These are phyloP conservation scores for Takifugu rubripes DNA, from an alignment of 2,797 vertebrate species.

Conservation along the genomic window DNA sequence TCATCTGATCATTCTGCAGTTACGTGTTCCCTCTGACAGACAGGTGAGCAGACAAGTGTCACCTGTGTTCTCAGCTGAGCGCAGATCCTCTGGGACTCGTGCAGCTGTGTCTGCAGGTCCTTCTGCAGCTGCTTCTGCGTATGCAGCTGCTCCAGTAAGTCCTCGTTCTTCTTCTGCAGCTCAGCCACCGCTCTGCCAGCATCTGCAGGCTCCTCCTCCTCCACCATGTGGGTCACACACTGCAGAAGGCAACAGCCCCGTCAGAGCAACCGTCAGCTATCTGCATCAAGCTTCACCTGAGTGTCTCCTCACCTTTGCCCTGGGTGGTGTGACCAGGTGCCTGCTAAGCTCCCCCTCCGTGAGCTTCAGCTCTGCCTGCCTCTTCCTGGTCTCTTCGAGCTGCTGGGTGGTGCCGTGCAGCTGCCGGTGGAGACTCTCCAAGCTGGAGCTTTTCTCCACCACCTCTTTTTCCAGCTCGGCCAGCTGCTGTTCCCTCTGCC, in stretches of 20 bases:
- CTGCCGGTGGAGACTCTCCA: slow-evolving; percentile 78
- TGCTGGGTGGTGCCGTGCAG: slow-evolving; percentile 80
- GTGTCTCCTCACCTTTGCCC: slow-evolving; percentile 77
- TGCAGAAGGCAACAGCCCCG: slow-evolving; percentile 32
- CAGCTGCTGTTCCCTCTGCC: slow-evolving; percentile 75
- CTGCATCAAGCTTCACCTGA: background rate
- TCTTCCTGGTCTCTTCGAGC: slow-evolving; percentile 68
- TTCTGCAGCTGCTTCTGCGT: slow-evolving; percentile 85
- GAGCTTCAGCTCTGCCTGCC: slow-evolving; percentile 81
- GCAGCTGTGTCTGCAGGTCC: slow-evolving; percentile 89
- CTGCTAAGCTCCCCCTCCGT: slow-evolving; percentile 79
- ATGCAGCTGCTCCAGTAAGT: slow-evolving; percentile 87
- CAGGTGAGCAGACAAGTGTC: background rate
- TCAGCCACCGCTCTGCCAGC: slow-evolving; percentile 79
- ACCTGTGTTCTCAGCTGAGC: slow-evolving; percentile 89
- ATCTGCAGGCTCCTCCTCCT: slow-evolving; percentile 85
- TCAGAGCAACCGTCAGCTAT: background rate
- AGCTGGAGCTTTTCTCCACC: slow-evolving; percentile 78
- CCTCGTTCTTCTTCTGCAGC: slow-evolving; percentile 79
- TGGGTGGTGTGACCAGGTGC: slow-evolving; percentile 76
- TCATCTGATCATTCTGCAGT: too few relatives aligned
- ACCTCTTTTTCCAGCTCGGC: slow-evolving; percentile 82
- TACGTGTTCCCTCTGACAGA: background rate
- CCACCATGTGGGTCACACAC: slow-evolving; percentile 83
- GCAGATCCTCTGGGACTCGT: slow-evolving; percentile 81